These are phyloP conservation scores for Teinopalpus imperialis DNA, from an alignment of 2,888 invertebrate species.

Conservation along the genomic window DNA sequence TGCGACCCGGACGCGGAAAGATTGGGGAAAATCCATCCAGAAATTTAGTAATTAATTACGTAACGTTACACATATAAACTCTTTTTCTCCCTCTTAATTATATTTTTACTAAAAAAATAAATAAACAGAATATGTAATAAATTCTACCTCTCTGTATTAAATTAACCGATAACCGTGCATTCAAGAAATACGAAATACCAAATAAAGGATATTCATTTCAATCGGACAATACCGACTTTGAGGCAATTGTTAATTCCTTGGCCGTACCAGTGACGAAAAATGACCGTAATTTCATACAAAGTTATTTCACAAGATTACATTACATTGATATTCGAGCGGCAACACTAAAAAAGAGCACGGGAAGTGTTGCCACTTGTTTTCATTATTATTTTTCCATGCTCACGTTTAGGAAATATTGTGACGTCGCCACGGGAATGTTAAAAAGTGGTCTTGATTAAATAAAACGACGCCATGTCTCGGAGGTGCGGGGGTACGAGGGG, in stretches of 20 bases:
- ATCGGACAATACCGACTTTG: neutral
- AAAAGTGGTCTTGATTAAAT: conserved; percentile 79
- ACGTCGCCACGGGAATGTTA: conserved; percentile 64
- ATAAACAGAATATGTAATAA: too few relatives aligned
- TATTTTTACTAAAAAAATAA: too few relatives aligned
- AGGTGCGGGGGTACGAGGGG: conserved; percentile 33
- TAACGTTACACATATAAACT: too few relatives aligned
- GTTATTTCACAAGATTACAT: conserved; percentile 10
- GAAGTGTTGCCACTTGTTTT: conserved; percentile 43
- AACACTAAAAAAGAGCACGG: conserved; percentile 38
- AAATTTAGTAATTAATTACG: conserved; percentile 59
- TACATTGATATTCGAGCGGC: conserved; percentile 34
- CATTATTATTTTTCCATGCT: conserved; percentile 41
- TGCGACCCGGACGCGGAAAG: conserved; percentile 49
- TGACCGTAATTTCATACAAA: conserved; percentile 6
- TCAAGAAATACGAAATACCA: too few relatives aligned
- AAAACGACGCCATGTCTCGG: conserved; percentile 62
- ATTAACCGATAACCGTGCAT: too few relatives aligned
- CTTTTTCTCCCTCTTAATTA: too few relatives aligned
- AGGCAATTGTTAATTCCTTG: conserved; percentile 12
- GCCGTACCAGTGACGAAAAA: conserved; percentile 15
- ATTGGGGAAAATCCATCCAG: conserved; percentile 57
- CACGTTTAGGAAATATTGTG: conserved; percentile 59
- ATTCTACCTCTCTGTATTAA: too few relatives aligned
- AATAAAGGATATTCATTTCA: too few relatives aligned